A percentile compares a stretch with the other conserved stretches of the same genome.
phyloP scores from a whole-genome alignment of 2,888 invertebrate genomes.

The Conistra vaccinii region DNA sequence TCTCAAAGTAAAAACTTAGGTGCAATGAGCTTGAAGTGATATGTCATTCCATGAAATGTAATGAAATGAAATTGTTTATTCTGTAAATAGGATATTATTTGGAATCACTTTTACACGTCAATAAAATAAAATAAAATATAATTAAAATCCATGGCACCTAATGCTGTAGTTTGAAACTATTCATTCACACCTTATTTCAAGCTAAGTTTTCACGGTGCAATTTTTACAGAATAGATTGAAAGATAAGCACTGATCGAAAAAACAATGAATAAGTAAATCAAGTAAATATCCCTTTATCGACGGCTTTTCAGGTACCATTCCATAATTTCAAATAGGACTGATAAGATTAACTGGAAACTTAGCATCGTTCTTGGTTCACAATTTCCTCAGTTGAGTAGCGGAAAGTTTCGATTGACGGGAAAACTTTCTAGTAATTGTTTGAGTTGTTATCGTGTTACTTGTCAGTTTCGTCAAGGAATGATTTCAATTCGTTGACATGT shows the following conservation, averaged over 20 bases:
- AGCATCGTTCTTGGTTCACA: constrained; percentile 43
- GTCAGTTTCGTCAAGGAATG: background rate
- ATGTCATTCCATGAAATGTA: no score
- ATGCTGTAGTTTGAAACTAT: background rate
- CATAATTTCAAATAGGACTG: background rate
- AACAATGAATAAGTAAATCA: no score
- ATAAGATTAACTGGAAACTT: no score
- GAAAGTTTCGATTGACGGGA: constrained; percentile 57
- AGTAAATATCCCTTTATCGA: background rate
- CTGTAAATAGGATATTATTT: no score
- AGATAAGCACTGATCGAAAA: background rate
- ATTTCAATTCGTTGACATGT: background rate
- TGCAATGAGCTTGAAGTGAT: no score
- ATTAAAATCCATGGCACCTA: no score
- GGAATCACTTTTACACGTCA: no score
- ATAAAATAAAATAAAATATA: no score
- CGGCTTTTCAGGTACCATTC: background rate
- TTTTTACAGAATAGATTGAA: background rate
- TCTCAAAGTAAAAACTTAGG: no score
- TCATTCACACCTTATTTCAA: background rate
- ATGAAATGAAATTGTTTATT: no score
- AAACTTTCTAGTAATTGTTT: constrained; percentile 27
- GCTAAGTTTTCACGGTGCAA: background rate
- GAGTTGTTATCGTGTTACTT: background rate
- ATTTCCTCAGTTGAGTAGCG: constrained; percentile 73